Evolutionary conservation across 2,888 invertebrate species (phyloP).

Genomic region (Agrenia bidenticulata): DNA sequence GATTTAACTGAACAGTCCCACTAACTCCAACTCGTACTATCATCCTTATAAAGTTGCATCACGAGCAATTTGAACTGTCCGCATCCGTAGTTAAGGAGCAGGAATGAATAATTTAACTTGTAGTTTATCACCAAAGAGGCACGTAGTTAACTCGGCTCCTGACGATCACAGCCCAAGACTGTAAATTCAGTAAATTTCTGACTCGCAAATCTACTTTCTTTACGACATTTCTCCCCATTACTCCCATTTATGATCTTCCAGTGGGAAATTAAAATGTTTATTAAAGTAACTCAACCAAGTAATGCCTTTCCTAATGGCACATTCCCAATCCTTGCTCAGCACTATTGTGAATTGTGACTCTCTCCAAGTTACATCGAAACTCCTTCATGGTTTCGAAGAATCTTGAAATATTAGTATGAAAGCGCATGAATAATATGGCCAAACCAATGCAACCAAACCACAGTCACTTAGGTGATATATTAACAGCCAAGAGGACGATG

Average conservation of each 20-base stretch:
- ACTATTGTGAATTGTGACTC: background rate
- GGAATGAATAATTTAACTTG: slow-evolving; percentile 4
- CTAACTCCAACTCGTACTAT: too few species aligned
- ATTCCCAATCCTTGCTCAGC: slow-evolving; percentile 3
- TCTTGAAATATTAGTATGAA: too few species aligned
- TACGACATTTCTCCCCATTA: slow-evolving; percentile 20
- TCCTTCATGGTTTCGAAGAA: too few species aligned
- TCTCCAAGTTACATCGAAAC: too few species aligned
- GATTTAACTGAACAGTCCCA: too few species aligned
- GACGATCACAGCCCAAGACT: background rate
- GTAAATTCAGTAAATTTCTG: background rate
- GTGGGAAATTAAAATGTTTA: slow-evolving; percentile 20
- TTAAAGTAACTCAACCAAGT: slow-evolving; percentile 17
- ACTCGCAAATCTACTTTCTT: background rate
- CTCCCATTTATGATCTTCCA: slow-evolving; percentile 20
- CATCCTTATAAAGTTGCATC: background rate
- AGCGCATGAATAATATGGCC: too few species aligned
- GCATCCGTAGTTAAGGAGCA: background rate
- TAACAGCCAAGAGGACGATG: too few species aligned
- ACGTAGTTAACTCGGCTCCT: slow-evolving; percentile 5
- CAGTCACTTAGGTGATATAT: too few species aligned
- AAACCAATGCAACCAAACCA: too few species aligned
- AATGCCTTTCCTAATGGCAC: slow-evolving; percentile 4
- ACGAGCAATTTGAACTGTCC: background rate
- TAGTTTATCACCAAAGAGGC: background rate